Evolutionary conservation across 1,140 invertebrate genomes (phyloP).

Genomic region (Danaus plexippus): DNA sequence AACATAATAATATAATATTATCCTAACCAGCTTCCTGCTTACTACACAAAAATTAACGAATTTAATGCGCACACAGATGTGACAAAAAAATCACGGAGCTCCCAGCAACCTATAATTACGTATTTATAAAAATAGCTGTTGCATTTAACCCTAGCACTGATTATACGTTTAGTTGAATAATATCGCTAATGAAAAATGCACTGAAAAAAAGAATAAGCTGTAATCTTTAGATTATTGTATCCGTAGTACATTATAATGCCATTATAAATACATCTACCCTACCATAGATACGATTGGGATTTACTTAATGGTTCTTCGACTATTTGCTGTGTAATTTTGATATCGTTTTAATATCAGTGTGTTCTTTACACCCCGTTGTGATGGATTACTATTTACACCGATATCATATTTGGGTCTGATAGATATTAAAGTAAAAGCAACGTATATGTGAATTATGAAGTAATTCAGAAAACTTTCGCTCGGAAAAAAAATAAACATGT

Average conservation of each 20-base stretch:
- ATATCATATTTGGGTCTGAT: too few relatives aligned
- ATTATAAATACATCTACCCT: constrained; percentile 57
- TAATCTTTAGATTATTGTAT: constrained; percentile 54
- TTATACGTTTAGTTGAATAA: constrained; percentile 41
- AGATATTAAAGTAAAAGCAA: too few relatives aligned
- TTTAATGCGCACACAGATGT: too few relatives aligned
- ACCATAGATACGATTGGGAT: constrained; percentile 35
- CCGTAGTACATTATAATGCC: constrained; percentile 46
- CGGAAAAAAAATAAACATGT: constrained; percentile 1
- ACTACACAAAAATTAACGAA: too few relatives aligned
- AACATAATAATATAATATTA: too few relatives aligned
- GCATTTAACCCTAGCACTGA: constrained; percentile 33
- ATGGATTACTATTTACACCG: too few relatives aligned
- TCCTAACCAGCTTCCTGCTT: too few relatives aligned
- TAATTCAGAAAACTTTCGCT: background rate
- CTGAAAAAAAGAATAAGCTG: constrained; percentile 53
- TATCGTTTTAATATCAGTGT: constrained; percentile 15
- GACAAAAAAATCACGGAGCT: too few relatives aligned
- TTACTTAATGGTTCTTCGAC: constrained; percentile 27
- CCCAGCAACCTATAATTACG: constrained; percentile 33
- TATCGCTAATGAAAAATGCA: constrained; percentile 46
- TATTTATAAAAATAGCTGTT: constrained; percentile 32
- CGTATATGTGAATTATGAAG: too few relatives aligned
- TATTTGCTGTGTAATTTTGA: constrained; percentile 17
- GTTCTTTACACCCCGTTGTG: constrained; percentile 3